Evolutionary conservation across 2,888 invertebrate species (phyloP), one percentile per base, ranked within the genome.

Genomic region (Diarsia brunnea): DNA sequence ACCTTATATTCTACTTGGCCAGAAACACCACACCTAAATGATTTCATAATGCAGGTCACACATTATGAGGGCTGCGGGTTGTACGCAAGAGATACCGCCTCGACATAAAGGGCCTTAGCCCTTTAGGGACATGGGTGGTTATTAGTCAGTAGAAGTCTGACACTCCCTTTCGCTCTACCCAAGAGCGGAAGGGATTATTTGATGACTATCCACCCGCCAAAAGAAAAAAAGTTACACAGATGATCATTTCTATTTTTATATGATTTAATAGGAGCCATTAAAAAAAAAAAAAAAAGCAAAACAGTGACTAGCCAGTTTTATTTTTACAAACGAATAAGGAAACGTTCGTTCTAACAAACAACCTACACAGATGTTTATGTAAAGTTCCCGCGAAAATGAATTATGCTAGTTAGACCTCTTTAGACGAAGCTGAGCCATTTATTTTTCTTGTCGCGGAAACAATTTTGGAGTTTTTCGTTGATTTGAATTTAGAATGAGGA

Each of bases 361-460:
- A 58, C 5, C 24, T 43, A 66, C 49, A 55, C 27, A 21, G 24
- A 47, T 53, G 8, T 58, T 70, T 69, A 63, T 47, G 55, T 45
- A 53, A 60, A 73, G 11, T 31, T 69, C 11, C 11, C 7, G 49
- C 27, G 66, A 47, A 73, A 73, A 77, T 64, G 5, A 71, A 69
- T 67, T 31, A 58, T 69, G 47, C 72, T 66, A 53, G 5, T 55
- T 60, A 71, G 27, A 51, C 63, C 61, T 66, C 51, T 47, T 74
- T 72, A 65, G 38, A 76, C 19, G 53, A 80, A 73, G 61, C 63
- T 43, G 12, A 8, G 66, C 19, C 51, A 69, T 73, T 81, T 74
- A 24, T 66, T 73, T 75, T 81, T 74, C 74, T 72, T 49, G 75
- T 74, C 75, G 51, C 78, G 72, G 68, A 73, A 84, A 78, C 69